Evolutionary conservation across 92 coral and sea anemone species (phyloP).

Genomic region (Anthopleura xanthogrammica): DNA sequence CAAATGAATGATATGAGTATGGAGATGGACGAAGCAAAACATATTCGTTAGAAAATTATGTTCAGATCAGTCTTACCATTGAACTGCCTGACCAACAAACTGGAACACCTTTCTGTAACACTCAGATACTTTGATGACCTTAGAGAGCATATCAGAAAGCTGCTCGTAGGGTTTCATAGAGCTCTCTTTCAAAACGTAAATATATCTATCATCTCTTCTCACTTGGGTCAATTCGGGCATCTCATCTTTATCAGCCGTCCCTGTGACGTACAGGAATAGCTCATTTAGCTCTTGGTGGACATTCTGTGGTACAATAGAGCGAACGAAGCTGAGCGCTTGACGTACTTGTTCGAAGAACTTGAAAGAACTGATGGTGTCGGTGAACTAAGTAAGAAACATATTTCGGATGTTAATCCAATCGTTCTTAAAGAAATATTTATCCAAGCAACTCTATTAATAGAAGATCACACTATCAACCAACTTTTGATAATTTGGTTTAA

Average conservation of each 20-base stretch:
- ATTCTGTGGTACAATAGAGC: background rate
- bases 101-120: constrained; percentile 13
- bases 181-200: background rate
- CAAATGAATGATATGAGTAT: no score
- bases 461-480: no score
- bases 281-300: background rate
- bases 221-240: no score
- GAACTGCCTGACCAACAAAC: background rate
- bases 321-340: background rate
- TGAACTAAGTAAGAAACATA: background rate
- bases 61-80: background rate
- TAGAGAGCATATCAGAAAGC: background rate
- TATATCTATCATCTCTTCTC: no score
- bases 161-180: background rate
- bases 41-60: background rate
- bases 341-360: background rate
- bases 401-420: no score
- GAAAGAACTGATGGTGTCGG: background rate
- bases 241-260: background rate
- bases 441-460: no score
- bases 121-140: background rate
- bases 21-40: background rate
- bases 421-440: no score
- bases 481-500: no score
- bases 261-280: background rate